Conservation (phyloP, 35 echinoderm and acorn worm genomes). For the Hemicentrotus pulcherrimus region DNA sequence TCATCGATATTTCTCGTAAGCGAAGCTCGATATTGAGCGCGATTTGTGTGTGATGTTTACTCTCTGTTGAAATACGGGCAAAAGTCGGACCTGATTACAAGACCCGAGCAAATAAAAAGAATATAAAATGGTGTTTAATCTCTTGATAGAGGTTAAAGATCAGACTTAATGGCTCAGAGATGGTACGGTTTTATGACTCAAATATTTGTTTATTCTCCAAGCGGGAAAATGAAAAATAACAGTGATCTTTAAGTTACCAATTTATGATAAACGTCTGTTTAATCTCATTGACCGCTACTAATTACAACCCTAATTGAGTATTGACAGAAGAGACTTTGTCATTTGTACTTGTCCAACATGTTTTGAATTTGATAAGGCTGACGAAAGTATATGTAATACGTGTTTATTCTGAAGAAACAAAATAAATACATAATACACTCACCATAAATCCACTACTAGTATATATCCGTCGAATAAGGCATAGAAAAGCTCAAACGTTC, state of each 20-base stretch:
- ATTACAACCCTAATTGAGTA: background rate
- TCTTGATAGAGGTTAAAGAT: too few species aligned
- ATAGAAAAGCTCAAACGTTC: background rate
- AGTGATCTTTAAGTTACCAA: background rate
- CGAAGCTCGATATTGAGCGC: too few species aligned
- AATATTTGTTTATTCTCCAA: background rate
- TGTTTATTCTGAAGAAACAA: too few species aligned
- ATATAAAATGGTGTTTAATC: background rate
- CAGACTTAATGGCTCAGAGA: too few species aligned
- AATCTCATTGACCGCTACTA: background rate
- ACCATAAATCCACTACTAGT: too few species aligned
- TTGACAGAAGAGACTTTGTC: background rate
- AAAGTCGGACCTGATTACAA: background rate
- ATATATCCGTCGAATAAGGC: background rate
- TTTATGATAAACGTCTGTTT: background rate
- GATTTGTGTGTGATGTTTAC: background rate
- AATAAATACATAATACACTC: background rate
- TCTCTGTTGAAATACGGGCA: background rate
- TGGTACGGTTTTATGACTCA: background rate
- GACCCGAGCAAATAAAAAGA: background rate
- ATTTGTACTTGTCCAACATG: background rate
- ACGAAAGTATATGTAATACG: too few species aligned
- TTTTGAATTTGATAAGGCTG: too few species aligned
- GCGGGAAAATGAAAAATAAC: slow-evolving; percentile 11
- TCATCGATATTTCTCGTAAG: too few species aligned